Evolutionary conservation across 2,113 vertebrate species (phyloP), one percentile per base, ranked within the genome.

Genomic region (Neopipo cinnamomea): DNA sequence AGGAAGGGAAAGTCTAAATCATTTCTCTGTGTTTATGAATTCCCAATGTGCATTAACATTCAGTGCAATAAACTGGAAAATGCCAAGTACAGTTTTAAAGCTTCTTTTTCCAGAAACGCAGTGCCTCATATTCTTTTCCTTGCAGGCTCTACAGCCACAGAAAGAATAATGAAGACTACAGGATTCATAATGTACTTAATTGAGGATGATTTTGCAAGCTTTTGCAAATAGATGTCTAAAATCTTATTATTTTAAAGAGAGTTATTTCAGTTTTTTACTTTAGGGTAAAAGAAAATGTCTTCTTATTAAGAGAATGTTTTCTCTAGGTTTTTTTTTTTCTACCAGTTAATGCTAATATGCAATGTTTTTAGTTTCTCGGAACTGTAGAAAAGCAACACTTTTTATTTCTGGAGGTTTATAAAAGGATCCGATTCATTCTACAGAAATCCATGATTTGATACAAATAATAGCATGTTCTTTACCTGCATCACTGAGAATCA

Each of bases 1-100:
- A 88, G 63, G 78, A 77, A 95, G 63, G 39, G n/a, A 93, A 56
- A 85, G 73, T 87, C 44, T 90, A 96, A 97, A 95, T 94, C 9
- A 87, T 92, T 91, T 95, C 58, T 94, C 70, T 3, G 12, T 93
- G 75, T 97, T 97, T 96, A 92, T 96, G 80, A 96, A 97, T 97
- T 96, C 96, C 72, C 89, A 79, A 46, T 94, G 75, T 93, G 52
- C 80, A 84, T 97, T 92, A 97, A 92, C 88, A 94, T 86, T 94
- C 81, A 92, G 65, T 77, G 87, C 87, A 94, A 79, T 95, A 96
- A 97, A 93, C 61, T 95, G 79, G 93, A 91, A 96, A 95, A 95
- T 76, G 63, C 81, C 91, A 96, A 94, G 68, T 91, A 41, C 73
- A 90, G 91, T 97, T 93, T 96, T 95, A 97, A 94, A 95, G 49